Conservation (phyloP, 2,888 invertebrate species). For the Luperina nickerlii region DNA sequence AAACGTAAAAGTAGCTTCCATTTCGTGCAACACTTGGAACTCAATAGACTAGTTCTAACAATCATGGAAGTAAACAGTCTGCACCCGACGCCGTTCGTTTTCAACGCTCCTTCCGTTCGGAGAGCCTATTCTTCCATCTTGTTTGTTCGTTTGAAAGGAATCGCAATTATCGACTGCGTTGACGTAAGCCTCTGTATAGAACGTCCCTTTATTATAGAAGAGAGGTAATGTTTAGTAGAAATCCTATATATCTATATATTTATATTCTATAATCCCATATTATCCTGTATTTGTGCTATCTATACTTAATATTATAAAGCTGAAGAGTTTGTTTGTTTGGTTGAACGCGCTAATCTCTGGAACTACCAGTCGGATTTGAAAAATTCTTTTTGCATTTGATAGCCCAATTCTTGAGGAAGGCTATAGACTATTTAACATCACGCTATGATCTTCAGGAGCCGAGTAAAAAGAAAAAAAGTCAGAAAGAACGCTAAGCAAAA, state of each 20-base stretch:
- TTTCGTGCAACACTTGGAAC: conserved; percentile 44
- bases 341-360: no score
- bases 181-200: conserved; percentile 55
- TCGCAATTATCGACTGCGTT: conserved; percentile 68
- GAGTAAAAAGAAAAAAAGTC: no score
- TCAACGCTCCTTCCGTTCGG: conserved; percentile 49
- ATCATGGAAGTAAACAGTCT: conserved; percentile 75
- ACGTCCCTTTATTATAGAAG: conserved; percentile 45
- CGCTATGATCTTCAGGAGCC: no score
- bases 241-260: conserved; percentile 15
- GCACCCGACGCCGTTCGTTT: conserved; percentile 63
- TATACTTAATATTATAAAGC: no score
- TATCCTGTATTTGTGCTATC: no score
- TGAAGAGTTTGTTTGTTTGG: no score
- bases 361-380: no score
- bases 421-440: no score
- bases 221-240: conserved; percentile 39
- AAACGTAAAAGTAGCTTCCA: conserved; percentile 43
- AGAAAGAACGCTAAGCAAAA: no score
- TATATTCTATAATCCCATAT: no score
- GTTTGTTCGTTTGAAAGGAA: conserved; percentile 69
- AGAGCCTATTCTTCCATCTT: conserved; percentile 65
- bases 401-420: no score
- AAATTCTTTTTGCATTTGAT: no score
- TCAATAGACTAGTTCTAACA: conserved; percentile 62